Conservation (phyloP, 2,797 vertebrate species). For the Podarcis siculus region DNA sequence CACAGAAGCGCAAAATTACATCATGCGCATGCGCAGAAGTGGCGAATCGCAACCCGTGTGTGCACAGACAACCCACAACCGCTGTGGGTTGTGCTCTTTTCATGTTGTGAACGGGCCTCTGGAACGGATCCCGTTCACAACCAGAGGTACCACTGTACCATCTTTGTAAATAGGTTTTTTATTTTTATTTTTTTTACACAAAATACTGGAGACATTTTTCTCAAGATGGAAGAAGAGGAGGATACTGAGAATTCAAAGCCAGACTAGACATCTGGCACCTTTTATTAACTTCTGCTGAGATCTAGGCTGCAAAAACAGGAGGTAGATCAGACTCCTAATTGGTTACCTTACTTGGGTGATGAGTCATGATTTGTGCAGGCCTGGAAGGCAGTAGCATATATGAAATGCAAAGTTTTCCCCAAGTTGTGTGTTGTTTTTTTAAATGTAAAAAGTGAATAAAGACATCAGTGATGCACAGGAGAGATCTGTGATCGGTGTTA, state of each 20-base stretch:
- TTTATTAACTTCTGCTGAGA: background rate
- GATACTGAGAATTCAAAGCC: background rate
- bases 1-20: fast-evolving
- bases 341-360: background rate
- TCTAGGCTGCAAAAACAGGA: background rate
- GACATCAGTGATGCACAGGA: conserved; percentile 1
- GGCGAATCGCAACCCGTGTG: too few relatives aligned
- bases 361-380: background rate
- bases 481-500: background rate
- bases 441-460: background rate
- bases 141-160: too few relatives aligned
- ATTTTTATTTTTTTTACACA: background rate
- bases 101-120: too few relatives aligned
- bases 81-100: too few relatives aligned
- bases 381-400: background rate
- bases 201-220: background rate
- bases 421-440: background rate
- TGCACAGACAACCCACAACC: too few relatives aligned
- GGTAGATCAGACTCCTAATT: background rate
- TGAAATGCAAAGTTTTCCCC: background rate
- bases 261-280: background rate
- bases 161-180: background rate
- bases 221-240: background rate
- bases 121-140: too few relatives aligned
- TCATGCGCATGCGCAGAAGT: too few relatives aligned